Evolutionary conservation across 2,888 invertebrate genomes (phyloP).

Genomic region (Dinocampus coccinellae): DNA sequence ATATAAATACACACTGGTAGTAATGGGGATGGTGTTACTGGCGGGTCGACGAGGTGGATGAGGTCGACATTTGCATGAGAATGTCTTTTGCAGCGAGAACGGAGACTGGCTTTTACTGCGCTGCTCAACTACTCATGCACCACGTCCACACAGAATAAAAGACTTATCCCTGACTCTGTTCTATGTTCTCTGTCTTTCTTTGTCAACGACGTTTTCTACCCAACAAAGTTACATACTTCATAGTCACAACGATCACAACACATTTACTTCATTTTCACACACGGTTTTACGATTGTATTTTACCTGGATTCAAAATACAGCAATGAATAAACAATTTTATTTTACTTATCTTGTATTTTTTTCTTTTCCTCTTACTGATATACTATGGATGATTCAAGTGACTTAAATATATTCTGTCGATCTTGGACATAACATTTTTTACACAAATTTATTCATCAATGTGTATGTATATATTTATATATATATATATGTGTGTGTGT

Average conservation of each 20-base stretch:
- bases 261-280: not conserved
- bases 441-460: not conserved
- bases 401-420: not conserved
- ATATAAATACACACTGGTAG: not conserved
- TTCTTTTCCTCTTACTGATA: not conserved
- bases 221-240: not conserved
- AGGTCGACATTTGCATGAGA: constrained; percentile 38
- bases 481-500: not conserved
- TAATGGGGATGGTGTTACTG: not conserved
- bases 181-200: not conserved
- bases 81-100: constrained; percentile 27
- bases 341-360: not conserved
- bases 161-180: not conserved
- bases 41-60: constrained; percentile 9
- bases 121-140: constrained; percentile 9
- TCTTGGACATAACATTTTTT: not conserved
- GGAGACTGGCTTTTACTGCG: constrained; percentile 33
- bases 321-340: constrained; percentile 6
- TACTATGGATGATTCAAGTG: not conserved
- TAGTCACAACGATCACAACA: not conserved
- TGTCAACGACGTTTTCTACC: not conserved
- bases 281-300: constrained; percentile 15
- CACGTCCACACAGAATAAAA: constrained; percentile 13
- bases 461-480: not conserved
- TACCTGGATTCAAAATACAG: not conserved